Evolutionary conservation across 2,797 vertebrate genomes (phyloP).

Genomic region (Mus minutoides): DNA sequence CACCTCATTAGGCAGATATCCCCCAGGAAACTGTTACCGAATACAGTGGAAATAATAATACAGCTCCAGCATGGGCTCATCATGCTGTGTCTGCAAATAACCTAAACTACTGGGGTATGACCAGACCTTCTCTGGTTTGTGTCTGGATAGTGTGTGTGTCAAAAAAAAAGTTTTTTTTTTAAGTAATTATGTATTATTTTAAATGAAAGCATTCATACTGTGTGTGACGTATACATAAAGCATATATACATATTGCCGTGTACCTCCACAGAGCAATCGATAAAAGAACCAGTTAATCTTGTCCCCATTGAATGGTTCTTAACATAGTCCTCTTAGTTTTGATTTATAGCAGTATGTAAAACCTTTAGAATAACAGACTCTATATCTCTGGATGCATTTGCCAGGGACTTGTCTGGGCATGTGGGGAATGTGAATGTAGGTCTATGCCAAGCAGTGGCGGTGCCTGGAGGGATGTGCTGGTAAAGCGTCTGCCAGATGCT

Average conservation of each 20-base stretch:
- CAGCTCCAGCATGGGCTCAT: not conserved
- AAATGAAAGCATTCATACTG: not conserved
- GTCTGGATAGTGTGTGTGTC: not conserved
- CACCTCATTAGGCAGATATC: conserved; percentile 7
- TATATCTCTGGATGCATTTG: not conserved
- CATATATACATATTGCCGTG: not conserved
- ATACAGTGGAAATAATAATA: conserved; percentile 68
- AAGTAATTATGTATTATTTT: conserved; percentile 26
- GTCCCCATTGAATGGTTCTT: not conserved
- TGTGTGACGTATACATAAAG: not conserved
- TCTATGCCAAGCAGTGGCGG: conserved; percentile 1
- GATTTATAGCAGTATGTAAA: conserved; percentile 45
- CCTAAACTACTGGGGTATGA: not conserved
- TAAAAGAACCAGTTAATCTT: not conserved
- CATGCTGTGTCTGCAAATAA: conserved; percentile 13
- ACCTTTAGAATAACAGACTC: conserved; percentile 49
- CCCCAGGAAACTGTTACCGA: conserved; percentile 62
- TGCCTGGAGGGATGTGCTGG: not conserved
- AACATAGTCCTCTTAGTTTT: not conserved
- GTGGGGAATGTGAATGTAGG: conserved; percentile 19
- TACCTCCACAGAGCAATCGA: not conserved
- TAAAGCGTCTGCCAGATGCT: not conserved
- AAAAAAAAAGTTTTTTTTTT: not conserved
- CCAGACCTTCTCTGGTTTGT: conserved; percentile 2
- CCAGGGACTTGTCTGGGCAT: conserved; percentile 47